These are phyloP conservation scores for Troilus luridus DNA, from an alignment of 2,888 invertebrate species.

Conservation along the genomic window DNA sequence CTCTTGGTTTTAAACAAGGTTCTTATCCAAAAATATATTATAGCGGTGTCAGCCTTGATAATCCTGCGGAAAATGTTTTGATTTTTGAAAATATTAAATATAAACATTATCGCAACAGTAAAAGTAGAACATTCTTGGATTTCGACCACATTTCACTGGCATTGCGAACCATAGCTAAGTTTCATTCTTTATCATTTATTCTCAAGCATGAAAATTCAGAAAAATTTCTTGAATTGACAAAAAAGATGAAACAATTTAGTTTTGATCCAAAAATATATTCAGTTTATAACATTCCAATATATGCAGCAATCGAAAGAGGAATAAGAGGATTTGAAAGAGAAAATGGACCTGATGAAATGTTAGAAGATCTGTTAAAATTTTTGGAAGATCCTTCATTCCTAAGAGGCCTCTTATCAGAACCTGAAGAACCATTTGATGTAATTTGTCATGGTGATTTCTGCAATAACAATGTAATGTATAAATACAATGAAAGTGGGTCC, in stretches of 20 bases:
- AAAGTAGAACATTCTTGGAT: conserved; percentile 66
- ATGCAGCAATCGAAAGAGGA: background rate
- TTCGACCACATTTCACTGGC: conserved; percentile 66
- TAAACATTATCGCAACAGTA: conserved; percentile 65
- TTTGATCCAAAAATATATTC: background rate
- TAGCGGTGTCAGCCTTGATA: conserved; percentile 55
- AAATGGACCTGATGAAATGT: background rate
- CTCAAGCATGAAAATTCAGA: conserved; percentile 66
- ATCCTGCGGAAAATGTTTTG: conserved; percentile 62
- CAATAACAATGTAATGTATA: conserved; percentile 69
- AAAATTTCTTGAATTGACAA: conserved; percentile 49
- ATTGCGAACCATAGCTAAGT: conserved; percentile 66
- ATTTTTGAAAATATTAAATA: conserved; percentile 67
- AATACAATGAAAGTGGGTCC: conserved; percentile 67
- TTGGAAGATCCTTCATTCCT: background rate
- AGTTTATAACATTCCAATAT: background rate
- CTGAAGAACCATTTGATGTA: conserved; percentile 66
- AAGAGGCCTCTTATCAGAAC: conserved; percentile 1
- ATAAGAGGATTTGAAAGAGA: background rate
- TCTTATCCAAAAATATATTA: conserved; percentile 63
- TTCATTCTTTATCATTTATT: conserved; percentile 68
- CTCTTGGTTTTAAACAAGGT: conserved; percentile 51
- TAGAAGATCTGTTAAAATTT: conserved; percentile 40
- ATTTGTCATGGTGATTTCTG: conserved; percentile 69
- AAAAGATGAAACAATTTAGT: conserved; percentile 6